Percentiles rank a stretch among this genome's conserved stretches.
Evolutionary conservation across 2,797 vertebrate genomes (phyloP).

Genomic region (Cyclura pinguis): DNA sequence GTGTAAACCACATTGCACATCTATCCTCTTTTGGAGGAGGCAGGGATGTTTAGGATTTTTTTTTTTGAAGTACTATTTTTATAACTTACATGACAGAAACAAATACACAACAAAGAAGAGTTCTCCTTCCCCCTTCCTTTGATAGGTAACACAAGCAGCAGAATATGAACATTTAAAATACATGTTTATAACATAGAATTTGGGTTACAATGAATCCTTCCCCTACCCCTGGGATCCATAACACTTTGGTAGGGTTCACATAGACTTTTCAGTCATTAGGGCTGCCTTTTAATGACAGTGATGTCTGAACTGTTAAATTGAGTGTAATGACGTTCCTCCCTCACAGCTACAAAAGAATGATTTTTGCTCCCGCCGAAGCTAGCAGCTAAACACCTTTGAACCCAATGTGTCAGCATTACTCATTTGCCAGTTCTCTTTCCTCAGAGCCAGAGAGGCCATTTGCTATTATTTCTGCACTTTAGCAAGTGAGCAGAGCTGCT

Average conservation of each 20-base stretch:
- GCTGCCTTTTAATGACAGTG: constrained; percentile 20
- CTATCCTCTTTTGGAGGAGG: not conserved
- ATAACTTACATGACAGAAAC: constrained; percentile 44
- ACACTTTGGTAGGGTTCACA: constrained; percentile 25
- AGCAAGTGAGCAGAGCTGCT: constrained; percentile 24
- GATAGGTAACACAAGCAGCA: not conserved
- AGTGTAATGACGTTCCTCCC: constrained; percentile 32
- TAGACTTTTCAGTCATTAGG: constrained; percentile 28
- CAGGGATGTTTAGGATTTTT: constrained; percentile 35
- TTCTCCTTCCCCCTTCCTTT: constrained; percentile 7
- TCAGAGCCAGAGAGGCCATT: not conserved
- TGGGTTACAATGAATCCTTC: constrained; percentile 29
- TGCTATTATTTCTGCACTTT: constrained; percentile 37
- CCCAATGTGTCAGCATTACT: constrained; percentile 17
- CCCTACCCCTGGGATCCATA: constrained; percentile 8
- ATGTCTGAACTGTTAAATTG: constrained; percentile 46
- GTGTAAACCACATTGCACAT: not conserved
- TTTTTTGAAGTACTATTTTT: constrained; percentile 44
- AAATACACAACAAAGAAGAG: not conserved
- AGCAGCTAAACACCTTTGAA: constrained; percentile 8
- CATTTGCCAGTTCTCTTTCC: not conserved
- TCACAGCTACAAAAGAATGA: not conserved
- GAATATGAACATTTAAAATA: constrained; percentile 23
- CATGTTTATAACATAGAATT: constrained; percentile 40
- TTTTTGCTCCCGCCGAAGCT: not conserved